These are phyloP conservation scores for Rhogogaster chlorosoma DNA, from an alignment of 2,888 invertebrate genomes.

Conservation along the genomic window DNA sequence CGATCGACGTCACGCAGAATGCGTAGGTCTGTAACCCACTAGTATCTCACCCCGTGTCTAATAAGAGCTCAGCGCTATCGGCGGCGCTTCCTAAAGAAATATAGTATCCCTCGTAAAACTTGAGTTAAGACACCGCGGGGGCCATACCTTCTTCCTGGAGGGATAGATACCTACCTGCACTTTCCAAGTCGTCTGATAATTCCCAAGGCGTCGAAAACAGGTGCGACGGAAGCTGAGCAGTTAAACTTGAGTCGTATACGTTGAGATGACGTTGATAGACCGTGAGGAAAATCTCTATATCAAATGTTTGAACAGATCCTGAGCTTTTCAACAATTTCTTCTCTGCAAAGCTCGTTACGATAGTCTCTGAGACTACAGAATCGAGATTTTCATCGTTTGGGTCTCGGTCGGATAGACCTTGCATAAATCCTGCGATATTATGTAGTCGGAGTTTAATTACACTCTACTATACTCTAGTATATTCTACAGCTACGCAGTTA, in stretches of 20 bases:
- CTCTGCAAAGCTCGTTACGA: neutral
- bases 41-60: constrained; percentile 30
- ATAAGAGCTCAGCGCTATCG: constrained; percentile 34
- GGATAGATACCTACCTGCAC: constrained; percentile 3
- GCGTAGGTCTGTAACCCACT: neutral
- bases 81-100: neutral
- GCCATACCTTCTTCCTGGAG: neutral
- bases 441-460: constrained; percentile 8
- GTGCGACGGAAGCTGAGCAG: neutral
- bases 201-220: constrained; percentile 2
- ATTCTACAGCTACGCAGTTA: neutral
- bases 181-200: neutral
- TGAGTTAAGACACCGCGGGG: constrained; percentile 22
- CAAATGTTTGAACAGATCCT: neutral
- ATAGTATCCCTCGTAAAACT: constrained; percentile 40
- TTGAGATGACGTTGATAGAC: neutral
- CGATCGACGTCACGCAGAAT: constrained; percentile 11
- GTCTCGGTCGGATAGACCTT: neutral
- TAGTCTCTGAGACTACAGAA: neutral
- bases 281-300: neutral
- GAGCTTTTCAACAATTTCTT: neutral
- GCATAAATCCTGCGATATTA: neutral
- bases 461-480: neutral
- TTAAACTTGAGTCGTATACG: neutral
- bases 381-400: neutral